Evolutionary conservation across 2,113 vertebrate genomes (phyloP), one percentile per base, ranked within the genome.

Genomic region (Sinocyclocheilus maitianheensis): DNA sequence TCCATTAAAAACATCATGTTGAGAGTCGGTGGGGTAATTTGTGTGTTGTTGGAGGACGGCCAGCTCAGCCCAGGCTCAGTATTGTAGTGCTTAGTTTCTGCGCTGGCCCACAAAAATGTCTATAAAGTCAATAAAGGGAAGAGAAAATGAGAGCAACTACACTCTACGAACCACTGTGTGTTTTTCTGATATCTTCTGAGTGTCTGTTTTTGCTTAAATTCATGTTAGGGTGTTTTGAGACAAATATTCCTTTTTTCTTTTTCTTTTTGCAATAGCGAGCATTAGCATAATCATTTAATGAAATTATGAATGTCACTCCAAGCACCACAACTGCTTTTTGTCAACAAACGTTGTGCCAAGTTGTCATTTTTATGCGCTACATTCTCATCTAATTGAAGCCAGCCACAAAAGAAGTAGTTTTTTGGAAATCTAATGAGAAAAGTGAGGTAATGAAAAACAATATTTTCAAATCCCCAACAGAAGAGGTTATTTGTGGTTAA

Each of bases 21-120:
- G 81, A 71, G 88, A 90, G 91, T 90, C 92, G 91, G 88, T 87
- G 85, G 89, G 90, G 89, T 91, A 86, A 92, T 93, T 91, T 91
- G 92, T 91, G 89, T 86, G 62, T 87, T 79, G 65, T 83, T 92
- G 90, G 87, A 90, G 75, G 48, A 22, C 58, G 88, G 89, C 91
- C 92, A 91, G 86, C 69, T 79, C 76, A 65, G 87, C 85, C 51
- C 5, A 88, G 87, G 88, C 89, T 93, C 88, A 82, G 80, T 88
- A 91, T 81, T 90, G 87, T 91, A 92, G 91, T 90, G 89, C 91
- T 92, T 90, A 90, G 84, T 88, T 43, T 90, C 87, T 91, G 40
- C 86, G 78, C 77, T 89, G 58, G 83, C 88, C 84, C 88, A 85
- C 75, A 48, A 76, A 89, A 63, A 88, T 91, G 82, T 87, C 87